Percentiles rank a stretch among this genome's conserved stretches.
phyloP scores from a whole-genome alignment of 2,888 invertebrate species.

The Patella pellucida region DNA sequence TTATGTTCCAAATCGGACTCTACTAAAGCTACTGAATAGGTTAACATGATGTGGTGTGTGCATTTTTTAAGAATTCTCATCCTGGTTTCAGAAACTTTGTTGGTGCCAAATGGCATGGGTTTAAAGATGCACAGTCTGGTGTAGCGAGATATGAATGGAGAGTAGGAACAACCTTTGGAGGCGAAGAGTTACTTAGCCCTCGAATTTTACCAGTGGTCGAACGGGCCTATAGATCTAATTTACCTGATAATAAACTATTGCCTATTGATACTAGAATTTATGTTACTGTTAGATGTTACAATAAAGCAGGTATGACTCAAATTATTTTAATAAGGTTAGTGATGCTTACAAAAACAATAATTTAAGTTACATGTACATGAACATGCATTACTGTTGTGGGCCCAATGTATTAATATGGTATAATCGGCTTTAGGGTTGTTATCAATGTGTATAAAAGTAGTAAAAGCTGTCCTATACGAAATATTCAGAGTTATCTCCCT shows the following conservation, averaged over 20 bases:
- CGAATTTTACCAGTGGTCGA: constrained; percentile 31
- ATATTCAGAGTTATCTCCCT: too few relatives aligned
- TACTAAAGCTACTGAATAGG: too few relatives aligned
- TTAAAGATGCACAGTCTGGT: constrained; percentile 46
- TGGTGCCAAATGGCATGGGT: constrained; percentile 45
- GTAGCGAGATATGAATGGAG: constrained; percentile 45
- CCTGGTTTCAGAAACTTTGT: constrained; percentile 25
- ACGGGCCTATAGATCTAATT: constrained; percentile 20
- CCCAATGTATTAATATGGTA: neutral
- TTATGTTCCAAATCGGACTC: too few relatives aligned
- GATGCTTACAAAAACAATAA: too few relatives aligned
- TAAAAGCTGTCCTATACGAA: too few relatives aligned
- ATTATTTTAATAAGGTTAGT: neutral
- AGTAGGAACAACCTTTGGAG: constrained; percentile 40
- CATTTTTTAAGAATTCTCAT: too few relatives aligned
- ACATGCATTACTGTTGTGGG: too few relatives aligned
- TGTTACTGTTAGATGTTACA: constrained; percentile 38
- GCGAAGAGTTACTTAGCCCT: constrained; percentile 34
- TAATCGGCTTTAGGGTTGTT: too few relatives aligned
- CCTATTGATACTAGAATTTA: constrained; percentile 35
- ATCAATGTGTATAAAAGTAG: too few relatives aligned
- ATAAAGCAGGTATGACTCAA: constrained; percentile 38
- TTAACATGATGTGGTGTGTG: too few relatives aligned
- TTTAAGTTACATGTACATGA: too few relatives aligned
- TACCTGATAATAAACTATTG: constrained; percentile 16